Percentiles rank a stretch among this genome's conserved stretches.
Evolutionary conservation across 2,888 invertebrate species (phyloP).

Genomic region (Tribolium freemani): DNA sequence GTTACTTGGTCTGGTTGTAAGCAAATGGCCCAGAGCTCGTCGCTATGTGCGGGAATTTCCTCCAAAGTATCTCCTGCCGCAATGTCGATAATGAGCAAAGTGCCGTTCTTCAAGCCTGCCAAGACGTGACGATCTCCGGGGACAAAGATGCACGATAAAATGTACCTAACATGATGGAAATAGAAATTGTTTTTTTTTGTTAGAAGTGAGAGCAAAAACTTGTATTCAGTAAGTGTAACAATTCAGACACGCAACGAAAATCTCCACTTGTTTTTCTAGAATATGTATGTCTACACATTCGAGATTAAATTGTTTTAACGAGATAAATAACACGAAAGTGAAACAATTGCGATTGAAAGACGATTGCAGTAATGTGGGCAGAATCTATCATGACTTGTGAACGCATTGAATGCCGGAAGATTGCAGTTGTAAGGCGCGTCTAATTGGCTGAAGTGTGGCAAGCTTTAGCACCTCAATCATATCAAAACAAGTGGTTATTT

Average conservation of each 20-base stretch:
- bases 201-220: neutral
- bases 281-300: neutral
- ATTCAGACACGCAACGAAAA: conserved; percentile 2
- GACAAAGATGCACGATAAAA: conserved; percentile 83
- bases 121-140: conserved; percentile 93
- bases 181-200: too few relatives aligned
- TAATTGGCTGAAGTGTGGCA: too few relatives aligned
- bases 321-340: conserved; percentile 14
- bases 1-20: conserved; percentile 84
- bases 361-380: too few relatives aligned
- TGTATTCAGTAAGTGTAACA: conserved; percentile 2
- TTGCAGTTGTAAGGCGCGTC: neutral
- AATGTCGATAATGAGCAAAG: conserved; percentile 86
- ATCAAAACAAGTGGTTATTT: too few relatives aligned
- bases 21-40: conserved; percentile 83
- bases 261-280: neutral
- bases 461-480: too few relatives aligned
- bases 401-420: neutral
- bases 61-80: conserved; percentile 86
- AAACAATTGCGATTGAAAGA: too few relatives aligned
- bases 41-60: conserved; percentile 83
- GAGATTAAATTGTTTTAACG: conserved; percentile 1
- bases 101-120: conserved; percentile 88
- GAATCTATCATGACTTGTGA: neutral
- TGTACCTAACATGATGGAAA: conserved; percentile 74